Base-by-base conservation (phyloP, 1,140 invertebrate genomes). In the Radopholus similis region DNA sequence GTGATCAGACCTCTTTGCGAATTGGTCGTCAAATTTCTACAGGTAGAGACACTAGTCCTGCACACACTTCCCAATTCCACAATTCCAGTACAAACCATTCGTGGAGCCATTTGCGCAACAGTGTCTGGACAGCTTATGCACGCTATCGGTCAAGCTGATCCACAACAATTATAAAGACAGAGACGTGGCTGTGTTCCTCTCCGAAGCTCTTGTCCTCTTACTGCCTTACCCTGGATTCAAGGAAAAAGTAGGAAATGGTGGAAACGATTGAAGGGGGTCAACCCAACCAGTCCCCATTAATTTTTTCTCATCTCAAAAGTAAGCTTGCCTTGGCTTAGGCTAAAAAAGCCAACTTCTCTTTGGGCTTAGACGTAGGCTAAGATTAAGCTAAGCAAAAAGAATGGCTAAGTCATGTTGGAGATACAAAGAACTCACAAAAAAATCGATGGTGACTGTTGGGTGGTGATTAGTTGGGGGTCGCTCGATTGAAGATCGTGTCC, bases 161-260 rank as follows among this genome's bases (percentile, higher is more conserved):
- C 59, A 62, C 28, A 35, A 62, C 49, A 62, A 62, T 62, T 62
- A 62, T 11, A 62, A 28, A 34, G 59, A 62, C 49, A 32, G 6
- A 1, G 32, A 34, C 13, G 32, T 62, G 26, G 59, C 47, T 23
- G 13, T n/a, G n/a, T 28, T 15, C 32, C 59, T 47, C 15, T 32
- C 47, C 42, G 30, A 26, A 42, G 32, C 49, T 30, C 28, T 62
- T 51, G 47, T 42, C 35, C 40, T 47, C 15, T 42, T 62, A 5
- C 18, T 40, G 4, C 18, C 18, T 13, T 62, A 26, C 32, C 3
- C 40, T 49, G 59, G 40, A 35, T 62, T 62, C 49, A 49, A 21
- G 15, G 59, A 47, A 6, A 62, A 62, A 44, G 57, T 60, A 47
- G 18, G 23, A 42, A 13, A 13, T 11, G 18, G 11, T 42, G 18